Evolutionary conservation across 2,888 invertebrate species (phyloP).

Genomic region (Tipula unca): DNA sequence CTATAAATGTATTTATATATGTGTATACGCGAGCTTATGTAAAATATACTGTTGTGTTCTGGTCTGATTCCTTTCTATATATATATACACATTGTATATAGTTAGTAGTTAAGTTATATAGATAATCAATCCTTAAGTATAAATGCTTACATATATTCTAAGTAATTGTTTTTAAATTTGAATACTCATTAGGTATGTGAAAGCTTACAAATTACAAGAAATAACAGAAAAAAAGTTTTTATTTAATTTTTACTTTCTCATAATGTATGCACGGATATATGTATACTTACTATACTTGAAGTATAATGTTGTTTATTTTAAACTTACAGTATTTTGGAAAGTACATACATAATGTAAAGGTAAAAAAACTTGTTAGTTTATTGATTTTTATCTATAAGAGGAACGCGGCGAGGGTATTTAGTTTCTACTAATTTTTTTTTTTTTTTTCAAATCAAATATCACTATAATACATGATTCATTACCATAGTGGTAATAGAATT

Average conservation of each 20-base stretch:
- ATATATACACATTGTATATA: neutral
- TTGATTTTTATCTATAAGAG: neutral
- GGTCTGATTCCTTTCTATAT: neutral
- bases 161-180: neutral
- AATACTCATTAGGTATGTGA: neutral
- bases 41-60: neutral
- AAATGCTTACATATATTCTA: neutral
- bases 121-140: neutral
- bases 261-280: neutral
- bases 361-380: neutral
- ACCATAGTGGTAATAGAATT: neutral
- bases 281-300: neutral
- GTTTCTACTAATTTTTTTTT: neutral
- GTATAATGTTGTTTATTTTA: neutral
- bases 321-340: neutral
- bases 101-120: neutral
- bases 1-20: neutral
- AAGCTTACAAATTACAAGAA: neutral
- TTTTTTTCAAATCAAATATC: neutral
- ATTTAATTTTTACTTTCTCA: slow-evolving; percentile 8
- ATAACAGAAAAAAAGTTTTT: neutral
- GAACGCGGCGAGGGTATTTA: neutral
- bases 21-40: neutral
- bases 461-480: neutral
- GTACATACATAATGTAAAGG: neutral